Conservation (phyloP, 2,113 vertebrate species). For the Oreochromis tanganicae region DNA sequence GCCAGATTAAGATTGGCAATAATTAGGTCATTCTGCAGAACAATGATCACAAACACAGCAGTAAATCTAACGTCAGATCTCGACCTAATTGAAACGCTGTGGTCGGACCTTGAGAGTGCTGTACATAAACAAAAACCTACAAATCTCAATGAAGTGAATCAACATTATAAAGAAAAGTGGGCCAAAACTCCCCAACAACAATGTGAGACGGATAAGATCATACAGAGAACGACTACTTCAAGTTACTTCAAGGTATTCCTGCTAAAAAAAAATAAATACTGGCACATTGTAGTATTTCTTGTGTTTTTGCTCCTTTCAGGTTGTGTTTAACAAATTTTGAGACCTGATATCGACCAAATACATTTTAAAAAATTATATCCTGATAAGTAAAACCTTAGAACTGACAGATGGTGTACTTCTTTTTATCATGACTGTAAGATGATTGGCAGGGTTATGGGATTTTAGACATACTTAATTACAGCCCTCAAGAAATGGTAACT, state of each 20-base stretch:
- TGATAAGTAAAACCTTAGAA: background rate
- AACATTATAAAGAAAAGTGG: too few relatives aligned
- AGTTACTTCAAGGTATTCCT: background rate
- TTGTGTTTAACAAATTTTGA: background rate
- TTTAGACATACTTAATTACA: background rate
- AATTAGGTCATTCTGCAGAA: background rate
- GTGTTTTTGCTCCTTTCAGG: background rate
- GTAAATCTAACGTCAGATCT: background rate
- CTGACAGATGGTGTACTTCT: background rate
- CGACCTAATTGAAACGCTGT: background rate
- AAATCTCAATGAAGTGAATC: background rate
- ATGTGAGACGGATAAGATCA: background rate
- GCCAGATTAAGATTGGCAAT: accelerated
- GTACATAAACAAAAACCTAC: background rate
- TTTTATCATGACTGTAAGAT: background rate
- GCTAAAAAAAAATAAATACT: background rate
- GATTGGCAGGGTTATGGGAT: background rate
- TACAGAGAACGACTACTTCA: background rate
- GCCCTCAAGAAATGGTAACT: background rate
- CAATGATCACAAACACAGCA: background rate
- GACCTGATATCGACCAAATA: background rate
- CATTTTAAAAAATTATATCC: background rate
- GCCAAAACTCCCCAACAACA: background rate
- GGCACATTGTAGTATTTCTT: background rate
- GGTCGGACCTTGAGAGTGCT: background rate